Conservation (phyloP, 2,113 vertebrate species). For the Sterna hirundo region DNA sequence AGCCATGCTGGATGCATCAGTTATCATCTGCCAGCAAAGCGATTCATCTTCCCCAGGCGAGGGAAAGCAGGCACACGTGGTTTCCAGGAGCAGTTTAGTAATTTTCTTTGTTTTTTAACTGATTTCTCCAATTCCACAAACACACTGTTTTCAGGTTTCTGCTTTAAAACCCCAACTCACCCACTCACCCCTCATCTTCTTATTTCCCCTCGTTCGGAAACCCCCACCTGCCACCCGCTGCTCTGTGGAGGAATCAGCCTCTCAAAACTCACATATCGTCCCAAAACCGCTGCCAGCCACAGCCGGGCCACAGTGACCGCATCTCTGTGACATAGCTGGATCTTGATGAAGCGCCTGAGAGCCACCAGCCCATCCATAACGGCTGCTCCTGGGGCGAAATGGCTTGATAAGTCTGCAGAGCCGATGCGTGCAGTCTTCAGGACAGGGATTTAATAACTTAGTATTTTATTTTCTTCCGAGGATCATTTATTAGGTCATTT, state of each 20-base stretch:
- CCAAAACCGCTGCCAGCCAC: neutral
- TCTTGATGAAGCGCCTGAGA: neutral
- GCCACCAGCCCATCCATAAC: neutral
- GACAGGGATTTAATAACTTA: neutral
- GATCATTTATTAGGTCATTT: neutral
- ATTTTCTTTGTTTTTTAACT: neutral
- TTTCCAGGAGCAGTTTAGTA: neutral
- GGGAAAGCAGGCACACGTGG: fast-evolving
- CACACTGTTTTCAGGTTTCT: neutral
- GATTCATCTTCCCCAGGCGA: neutral
- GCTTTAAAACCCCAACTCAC: neutral
- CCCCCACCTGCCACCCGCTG: fast-evolving
- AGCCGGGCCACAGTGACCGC: fast-evolving
- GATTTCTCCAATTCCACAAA: neutral
- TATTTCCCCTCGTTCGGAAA: neutral
- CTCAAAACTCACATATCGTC: neutral
- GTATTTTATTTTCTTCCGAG: neutral
- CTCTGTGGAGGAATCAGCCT: neutral
- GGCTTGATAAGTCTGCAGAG: neutral
- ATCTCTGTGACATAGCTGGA: neutral
- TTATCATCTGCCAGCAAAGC: fast-evolving
- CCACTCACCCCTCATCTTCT: too few species aligned
- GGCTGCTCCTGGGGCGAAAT: neutral
- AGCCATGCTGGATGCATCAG: fast-evolving
- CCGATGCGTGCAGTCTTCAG: neutral